A percentile compares a stretch with the other conserved stretches of the same genome.
phyloP scores from a whole-genome alignment of 2,797 vertebrate species.

The Rousettus madagascariensis region DNA sequence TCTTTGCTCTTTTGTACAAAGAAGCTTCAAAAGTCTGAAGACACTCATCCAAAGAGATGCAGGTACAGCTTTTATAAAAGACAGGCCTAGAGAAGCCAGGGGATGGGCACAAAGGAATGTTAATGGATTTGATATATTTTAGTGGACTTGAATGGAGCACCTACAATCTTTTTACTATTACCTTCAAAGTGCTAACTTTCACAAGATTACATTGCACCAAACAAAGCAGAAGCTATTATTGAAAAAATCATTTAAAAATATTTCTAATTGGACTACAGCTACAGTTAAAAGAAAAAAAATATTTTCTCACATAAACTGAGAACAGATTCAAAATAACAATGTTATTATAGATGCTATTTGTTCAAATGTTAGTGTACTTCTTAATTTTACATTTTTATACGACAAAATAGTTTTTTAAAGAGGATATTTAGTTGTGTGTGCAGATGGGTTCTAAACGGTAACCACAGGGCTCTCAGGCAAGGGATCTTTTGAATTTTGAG shows the following conservation, averaged over 20 bases:
- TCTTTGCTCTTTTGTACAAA: not conserved
- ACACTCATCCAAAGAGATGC: not conserved
- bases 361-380: not conserved
- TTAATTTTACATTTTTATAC: slow-evolving; percentile 16
- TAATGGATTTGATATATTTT: not conserved
- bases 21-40: not conserved
- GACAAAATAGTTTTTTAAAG: slow-evolving; percentile 4
- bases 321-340: not conserved
- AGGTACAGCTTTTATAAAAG: not conserved
- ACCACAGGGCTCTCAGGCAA: not conserved
- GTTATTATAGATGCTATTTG: not conserved
- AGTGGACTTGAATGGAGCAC: not conserved
- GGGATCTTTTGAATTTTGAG: not conserved
- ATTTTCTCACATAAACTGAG: not conserved
- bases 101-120: not conserved
- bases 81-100: not conserved
- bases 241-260: not conserved
- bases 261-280: not conserved
- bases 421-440: not conserved
- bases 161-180: not conserved
- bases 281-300: not conserved
- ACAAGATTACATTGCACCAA: not conserved
- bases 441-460: slow-evolving; percentile 16
- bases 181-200: not conserved
- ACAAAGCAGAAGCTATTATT: not conserved